These are phyloP conservation scores for Paramacrobiotus metropolitanus DNA, from an alignment of 1,140 invertebrate genomes.

Conservation along the genomic window DNA sequence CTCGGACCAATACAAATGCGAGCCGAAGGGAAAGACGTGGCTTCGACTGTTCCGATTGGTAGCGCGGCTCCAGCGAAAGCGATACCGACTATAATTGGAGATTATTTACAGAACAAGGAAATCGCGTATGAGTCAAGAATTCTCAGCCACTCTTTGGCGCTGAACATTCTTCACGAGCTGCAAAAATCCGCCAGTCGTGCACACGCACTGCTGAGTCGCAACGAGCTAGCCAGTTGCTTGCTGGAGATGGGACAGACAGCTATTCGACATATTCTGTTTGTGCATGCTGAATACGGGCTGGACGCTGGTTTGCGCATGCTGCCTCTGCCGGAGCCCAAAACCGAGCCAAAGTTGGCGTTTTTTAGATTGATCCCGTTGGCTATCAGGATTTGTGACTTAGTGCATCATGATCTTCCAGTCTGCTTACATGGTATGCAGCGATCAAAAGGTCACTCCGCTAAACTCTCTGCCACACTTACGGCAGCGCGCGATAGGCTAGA, in stretches of 20 bases:
- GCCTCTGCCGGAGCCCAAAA: neutral
- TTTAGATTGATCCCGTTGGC: neutral
- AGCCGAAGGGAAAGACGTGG: too few species aligned
- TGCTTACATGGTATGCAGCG: too few species aligned
- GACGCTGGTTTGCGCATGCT: neutral
- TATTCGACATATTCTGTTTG: neutral
- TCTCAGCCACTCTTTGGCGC: too few species aligned
- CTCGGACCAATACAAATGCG: neutral
- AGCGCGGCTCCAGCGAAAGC: too few species aligned
- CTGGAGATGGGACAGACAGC: neutral
- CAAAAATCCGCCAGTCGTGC: neutral
- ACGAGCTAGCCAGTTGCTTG: neutral
- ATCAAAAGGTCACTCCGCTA: neutral
- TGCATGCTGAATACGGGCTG: neutral
- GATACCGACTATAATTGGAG: too few species aligned
- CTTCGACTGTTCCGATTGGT: too few species aligned
- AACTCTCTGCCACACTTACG: neutral
- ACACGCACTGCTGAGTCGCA: too few species aligned
- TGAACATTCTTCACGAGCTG: neutral
- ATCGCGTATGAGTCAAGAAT: too few species aligned
- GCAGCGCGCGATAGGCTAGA: neutral
- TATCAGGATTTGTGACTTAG: neutral
- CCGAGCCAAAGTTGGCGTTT: neutral
- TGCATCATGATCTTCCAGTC: neutral
- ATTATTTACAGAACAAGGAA: too few species aligned